Evolutionary conservation across 2,797 vertebrate species (phyloP).

Genomic region (Molothrus aeneus): DNA sequence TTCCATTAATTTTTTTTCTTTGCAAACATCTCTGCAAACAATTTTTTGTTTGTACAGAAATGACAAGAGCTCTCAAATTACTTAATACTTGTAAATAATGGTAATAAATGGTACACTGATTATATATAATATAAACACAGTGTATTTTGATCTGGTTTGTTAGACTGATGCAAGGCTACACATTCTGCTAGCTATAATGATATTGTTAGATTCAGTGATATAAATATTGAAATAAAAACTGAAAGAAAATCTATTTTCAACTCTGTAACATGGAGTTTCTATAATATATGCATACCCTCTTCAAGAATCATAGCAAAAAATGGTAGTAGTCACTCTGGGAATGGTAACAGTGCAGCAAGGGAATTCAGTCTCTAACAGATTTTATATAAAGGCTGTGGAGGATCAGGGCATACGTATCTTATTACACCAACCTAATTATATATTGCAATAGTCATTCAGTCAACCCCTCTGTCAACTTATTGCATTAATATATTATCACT

Average conservation of each 20-base stretch:
- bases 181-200: not conserved
- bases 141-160: not conserved
- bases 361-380: conserved; percentile 49
- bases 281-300: not conserved
- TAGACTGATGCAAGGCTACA: not conserved
- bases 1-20: not conserved
- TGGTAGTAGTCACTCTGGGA: not conserved
- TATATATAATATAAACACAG: not conserved
- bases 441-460: conserved; percentile 62
- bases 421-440: conserved; percentile 61
- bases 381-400: conserved; percentile 42
- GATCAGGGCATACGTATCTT: conserved; percentile 38
- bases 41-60: not conserved
- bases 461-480: conserved; percentile 52
- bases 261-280: not conserved
- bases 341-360: not conserved
- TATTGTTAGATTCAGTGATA: not conserved
- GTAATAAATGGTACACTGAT: not conserved
- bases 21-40: not conserved
- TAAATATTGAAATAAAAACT: not conserved
- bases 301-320: not conserved
- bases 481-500: conserved; percentile 66
- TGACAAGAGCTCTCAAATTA: not conserved
- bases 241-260: not conserved
- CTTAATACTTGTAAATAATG: not conserved